Conservation (phyloP, 2,888 invertebrate species). For the Augiades crinisus region DNA sequence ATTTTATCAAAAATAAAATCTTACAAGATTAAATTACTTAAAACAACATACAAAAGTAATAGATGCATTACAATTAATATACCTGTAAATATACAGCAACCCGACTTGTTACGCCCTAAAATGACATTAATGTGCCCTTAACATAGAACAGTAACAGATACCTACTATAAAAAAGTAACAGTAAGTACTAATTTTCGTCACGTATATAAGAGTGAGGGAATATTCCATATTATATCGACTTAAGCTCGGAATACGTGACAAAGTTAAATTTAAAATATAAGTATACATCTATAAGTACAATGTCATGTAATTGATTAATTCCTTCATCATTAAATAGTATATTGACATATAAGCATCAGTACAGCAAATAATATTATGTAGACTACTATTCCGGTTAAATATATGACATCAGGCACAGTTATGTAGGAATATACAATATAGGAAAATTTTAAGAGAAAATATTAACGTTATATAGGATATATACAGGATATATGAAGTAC, state of each 20-base stretch:
- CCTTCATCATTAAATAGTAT: not conserved
- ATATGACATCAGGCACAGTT: constrained; percentile 2
- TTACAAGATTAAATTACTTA: constrained; percentile 34
- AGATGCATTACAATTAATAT: constrained; percentile 34
- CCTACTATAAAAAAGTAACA: not conserved
- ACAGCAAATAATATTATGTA: not conserved
- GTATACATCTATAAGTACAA: not conserved
- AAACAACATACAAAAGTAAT: constrained; percentile 35
- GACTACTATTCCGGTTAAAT: not conserved
- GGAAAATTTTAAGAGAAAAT: not conserved
- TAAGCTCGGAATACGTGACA: not conserved
- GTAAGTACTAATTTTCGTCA: not conserved
- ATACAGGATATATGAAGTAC: too few species aligned
- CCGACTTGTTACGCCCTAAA: constrained; percentile 3
- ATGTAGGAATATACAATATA: constrained; percentile 9
- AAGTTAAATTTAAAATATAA: not conserved
- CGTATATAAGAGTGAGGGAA: too few species aligned
- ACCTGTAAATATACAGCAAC: constrained; percentile 35
- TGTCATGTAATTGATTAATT: constrained; percentile 3
- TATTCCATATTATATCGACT: too few species aligned
- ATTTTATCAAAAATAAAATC: constrained; percentile 35
- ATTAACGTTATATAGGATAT: too few species aligned
- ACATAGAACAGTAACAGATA: not conserved
- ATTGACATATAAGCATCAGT: constrained; percentile 4
- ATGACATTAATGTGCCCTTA: not conserved